These are phyloP conservation scores for Vidua macroura DNA, from an alignment of 2,113 vertebrate genomes.

Conservation along the genomic window DNA sequence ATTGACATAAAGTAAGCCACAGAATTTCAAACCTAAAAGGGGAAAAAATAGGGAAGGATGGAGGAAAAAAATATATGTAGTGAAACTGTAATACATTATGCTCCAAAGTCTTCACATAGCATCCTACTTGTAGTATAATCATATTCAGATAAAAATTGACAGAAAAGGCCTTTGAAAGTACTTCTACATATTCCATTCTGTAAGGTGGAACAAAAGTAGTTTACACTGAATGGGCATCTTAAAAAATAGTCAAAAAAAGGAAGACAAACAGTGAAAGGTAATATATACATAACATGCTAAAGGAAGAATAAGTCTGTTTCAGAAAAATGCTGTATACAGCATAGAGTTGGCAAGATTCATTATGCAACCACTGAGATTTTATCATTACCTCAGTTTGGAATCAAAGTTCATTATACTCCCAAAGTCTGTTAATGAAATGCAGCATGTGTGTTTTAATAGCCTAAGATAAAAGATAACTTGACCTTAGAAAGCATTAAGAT, in stretches of 20 bases:
- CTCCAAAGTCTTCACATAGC: not conserved
- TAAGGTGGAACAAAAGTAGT: not conserved
- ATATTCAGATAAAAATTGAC: not conserved
- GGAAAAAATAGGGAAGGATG: not conserved
- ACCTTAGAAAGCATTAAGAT: not conserved
- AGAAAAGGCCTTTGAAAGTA: not conserved
- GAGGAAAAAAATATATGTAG: not conserved
- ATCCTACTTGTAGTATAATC: not conserved
- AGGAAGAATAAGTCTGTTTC: not conserved
- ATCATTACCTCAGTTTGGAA: not conserved
- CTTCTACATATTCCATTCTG: not conserved
- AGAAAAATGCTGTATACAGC: not conserved
- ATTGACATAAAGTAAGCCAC: conserved; percentile 95
- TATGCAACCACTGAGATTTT: not conserved
- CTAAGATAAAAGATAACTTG: not conserved
- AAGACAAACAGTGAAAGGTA: not conserved
- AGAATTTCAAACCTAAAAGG: conserved; percentile 89
- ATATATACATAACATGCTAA: not conserved
- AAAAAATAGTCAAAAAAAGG: not conserved
- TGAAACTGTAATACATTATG: not conserved
- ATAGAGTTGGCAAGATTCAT: not conserved
- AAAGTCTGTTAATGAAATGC: not conserved
- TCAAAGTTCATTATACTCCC: not conserved
- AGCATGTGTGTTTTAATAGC: not conserved
- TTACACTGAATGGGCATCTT: not conserved